Evolutionary conservation across 1,140 invertebrate species (phyloP), one percentile per base, ranked within the genome.

Genomic region (Drusus annulatus): DNA sequence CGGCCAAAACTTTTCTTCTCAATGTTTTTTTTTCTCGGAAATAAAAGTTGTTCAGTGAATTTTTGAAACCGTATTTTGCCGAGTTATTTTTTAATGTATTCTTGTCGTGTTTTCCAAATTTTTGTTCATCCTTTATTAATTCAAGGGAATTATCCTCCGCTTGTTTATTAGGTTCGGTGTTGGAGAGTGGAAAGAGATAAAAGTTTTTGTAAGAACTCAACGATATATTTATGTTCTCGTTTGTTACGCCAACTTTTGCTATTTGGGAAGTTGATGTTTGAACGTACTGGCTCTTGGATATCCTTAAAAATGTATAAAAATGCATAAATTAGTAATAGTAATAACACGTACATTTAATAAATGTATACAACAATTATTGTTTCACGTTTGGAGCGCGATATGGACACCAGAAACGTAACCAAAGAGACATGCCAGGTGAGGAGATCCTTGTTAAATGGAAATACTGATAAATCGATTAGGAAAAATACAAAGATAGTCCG

Each of bases 1-100:
- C 78, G 2, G 25, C 19, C 7, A 76, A 17, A 7, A 76, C 58
- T 56, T 80, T 80, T 19, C 77, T 71, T 16, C 36, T 73, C 58
- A 80, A 28, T n/a, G 77, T 1, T 2, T 65, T 68, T 6, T 63
- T 75, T 19, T 82, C 68, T 23, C 36, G 54, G 19, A 80, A 71
- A 71, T 78, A 62, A 62, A 83, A 83, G 69, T 80, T 80, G 58
- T 74, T 76, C 4, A 78, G 21, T 0, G 81, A 74, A 75, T 80
- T 83, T 60, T 80, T 80, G 10, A 69, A 45, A 68, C 74, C 79
- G 45, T 74, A 65, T 74, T 69, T 69, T 16, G 78, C 51, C 4
- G 68, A 4, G 17, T 25, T 74, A 16, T 74, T 73, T 50, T 50
- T 74, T 62, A 69, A 79, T 50, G 25, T 56, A 74, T 75, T 75